Percentiles rank a stretch among this genome's conserved stretches.
Evolutionary conservation across 2,888 invertebrate species (phyloP).

Genomic region (Scaeva pyrastri): DNA sequence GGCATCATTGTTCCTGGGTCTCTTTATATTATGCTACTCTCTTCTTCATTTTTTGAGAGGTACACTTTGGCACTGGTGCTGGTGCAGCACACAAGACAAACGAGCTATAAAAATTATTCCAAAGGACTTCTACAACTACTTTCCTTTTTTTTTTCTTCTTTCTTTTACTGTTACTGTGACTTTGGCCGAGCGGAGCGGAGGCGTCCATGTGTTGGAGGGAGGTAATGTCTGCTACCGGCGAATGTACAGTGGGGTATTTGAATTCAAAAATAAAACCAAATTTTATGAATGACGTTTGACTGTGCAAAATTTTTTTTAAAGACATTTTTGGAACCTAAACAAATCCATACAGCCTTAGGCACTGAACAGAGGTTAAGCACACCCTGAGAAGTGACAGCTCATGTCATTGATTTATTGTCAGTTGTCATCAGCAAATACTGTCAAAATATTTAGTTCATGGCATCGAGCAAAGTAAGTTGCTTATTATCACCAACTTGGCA

Average conservation of each 20-base stretch:
- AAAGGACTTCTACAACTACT: slow-evolving; percentile 61
- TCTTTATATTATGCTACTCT: slow-evolving; percentile 39
- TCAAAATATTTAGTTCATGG: no score
- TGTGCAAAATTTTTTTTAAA: no score
- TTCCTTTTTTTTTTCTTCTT: slow-evolving; percentile 31
- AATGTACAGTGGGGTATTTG: not conserved
- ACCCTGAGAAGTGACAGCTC: no score
- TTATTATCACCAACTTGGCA: no score
- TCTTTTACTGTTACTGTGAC: slow-evolving; percentile 56
- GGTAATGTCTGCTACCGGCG: not conserved
- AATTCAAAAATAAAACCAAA: not conserved
- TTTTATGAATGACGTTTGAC: no score
- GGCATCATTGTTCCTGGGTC: slow-evolving; percentile 12
- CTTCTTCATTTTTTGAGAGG: slow-evolving; percentile 50
- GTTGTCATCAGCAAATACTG: no score
- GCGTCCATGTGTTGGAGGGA: not conserved
- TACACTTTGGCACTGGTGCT: slow-evolving; percentile 24
- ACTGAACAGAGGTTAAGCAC: no score
- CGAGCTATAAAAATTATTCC: slow-evolving; percentile 73
- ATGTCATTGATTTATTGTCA: no score
- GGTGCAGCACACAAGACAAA: slow-evolving; percentile 59
- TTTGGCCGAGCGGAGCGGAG: slow-evolving; percentile 18
- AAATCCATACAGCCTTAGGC: no score
- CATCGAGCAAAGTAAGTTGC: no score
- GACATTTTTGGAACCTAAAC: no score